phyloP scores from a whole-genome alignment of 2,888 invertebrate species.

The Epinotia bilunana region DNA sequence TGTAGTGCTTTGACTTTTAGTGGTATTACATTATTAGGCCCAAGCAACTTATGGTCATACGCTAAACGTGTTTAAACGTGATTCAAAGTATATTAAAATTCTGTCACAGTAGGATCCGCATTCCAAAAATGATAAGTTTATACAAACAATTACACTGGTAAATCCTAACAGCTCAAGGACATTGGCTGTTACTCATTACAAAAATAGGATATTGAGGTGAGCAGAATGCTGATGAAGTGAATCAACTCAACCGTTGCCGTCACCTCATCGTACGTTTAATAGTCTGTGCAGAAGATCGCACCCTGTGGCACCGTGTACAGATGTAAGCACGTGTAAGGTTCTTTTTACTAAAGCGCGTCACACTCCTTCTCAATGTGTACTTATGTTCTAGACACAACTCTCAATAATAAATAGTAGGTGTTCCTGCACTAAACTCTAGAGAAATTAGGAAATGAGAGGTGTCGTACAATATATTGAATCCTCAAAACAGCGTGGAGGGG shows the following conservation, averaged over 20 bases:
- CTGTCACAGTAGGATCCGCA: slow-evolving; percentile 21
- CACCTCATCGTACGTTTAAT: slow-evolving; percentile 9
- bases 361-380: neutral
- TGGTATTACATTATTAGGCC: no score
- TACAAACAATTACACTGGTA: slow-evolving; percentile 22
- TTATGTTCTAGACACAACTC: neutral
- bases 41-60: no score
- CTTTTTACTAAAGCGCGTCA: neutral
- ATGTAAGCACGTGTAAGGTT: no score
- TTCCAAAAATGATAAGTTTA: slow-evolving; percentile 25
- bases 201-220: slow-evolving; percentile 11
- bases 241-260: slow-evolving; percentile 39
- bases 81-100: slow-evolving; percentile 18
- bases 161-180: slow-evolving; percentile 20
- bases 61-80: neutral
- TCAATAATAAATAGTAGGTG: neutral
- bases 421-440: neutral
- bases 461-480: no score
- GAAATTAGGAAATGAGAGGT: neutral
- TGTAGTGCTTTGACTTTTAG: no score
- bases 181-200: slow-evolving; percentile 14
- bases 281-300: slow-evolving; percentile 12
- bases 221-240: slow-evolving; percentile 40
- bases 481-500: no score
- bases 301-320: neutral